Percentiles rank a stretch among this genome's conserved stretches.
phyloP scores from a whole-genome alignment of 2,113 vertebrate genomes.

The Sinocyclocheilus anophthalmus region DNA sequence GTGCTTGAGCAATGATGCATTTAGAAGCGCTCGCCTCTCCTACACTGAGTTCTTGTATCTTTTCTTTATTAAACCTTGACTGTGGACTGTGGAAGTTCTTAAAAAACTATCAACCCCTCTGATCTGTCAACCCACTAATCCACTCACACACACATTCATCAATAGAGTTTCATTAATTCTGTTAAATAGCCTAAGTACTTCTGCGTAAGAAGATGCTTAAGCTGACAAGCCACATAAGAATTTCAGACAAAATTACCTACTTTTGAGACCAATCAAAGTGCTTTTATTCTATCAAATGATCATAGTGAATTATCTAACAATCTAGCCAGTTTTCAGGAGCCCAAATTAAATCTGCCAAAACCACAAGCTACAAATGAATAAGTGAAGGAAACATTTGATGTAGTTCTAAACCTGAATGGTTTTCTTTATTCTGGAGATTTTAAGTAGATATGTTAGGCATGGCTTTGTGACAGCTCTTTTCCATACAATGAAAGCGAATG shows the following conservation, averaged over 20 bases:
- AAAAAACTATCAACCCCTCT: background rate
- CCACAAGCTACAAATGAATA: background rate
- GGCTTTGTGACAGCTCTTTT: background rate
- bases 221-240: background rate
- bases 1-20: conserved; percentile 36
- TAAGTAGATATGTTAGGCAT: background rate
- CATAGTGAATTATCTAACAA: background rate
- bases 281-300: background rate
- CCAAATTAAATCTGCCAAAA: background rate
- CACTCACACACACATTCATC: conserved; percentile 9
- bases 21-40: background rate
- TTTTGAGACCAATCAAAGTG: background rate
- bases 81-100: background rate
- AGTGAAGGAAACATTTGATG: background rate
- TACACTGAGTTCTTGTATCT: conserved; percentile 12
- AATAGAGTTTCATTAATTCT: conserved; percentile 26
- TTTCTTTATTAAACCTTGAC: conserved; percentile 31
- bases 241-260: conserved; percentile 2
- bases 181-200: conserved; percentile 3
- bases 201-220: background rate
- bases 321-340: background rate
- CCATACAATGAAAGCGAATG: no score
- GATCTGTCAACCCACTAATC: conserved; percentile 12
- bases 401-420: background rate
- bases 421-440: background rate